Percentiles rank a stretch among this genome's conserved stretches.
Evolutionary conservation across 2,113 vertebrate species (phyloP).

Genomic region (Bos javanicus): DNA sequence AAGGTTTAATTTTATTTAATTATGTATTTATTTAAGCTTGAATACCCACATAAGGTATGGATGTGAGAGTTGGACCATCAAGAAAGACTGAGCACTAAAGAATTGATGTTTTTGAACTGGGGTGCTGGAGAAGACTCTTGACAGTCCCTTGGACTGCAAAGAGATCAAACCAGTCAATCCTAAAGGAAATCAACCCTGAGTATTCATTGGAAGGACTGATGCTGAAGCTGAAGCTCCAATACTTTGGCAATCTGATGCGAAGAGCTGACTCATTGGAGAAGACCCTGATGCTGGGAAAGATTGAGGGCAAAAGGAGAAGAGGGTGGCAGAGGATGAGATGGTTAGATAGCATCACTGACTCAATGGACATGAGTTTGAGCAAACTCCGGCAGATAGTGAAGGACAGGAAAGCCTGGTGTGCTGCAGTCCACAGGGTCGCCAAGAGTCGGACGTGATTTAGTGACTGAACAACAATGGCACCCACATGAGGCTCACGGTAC

Average conservation of each 20-base stretch:
- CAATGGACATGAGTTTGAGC: not conserved
- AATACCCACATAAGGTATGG: not conserved
- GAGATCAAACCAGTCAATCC: not conserved
- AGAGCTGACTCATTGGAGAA: not conserved
- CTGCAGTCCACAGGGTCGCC: not conserved
- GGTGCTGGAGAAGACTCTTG: not conserved
- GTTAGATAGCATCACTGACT: not conserved
- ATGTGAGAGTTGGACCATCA: not conserved
- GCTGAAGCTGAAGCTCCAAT: not conserved
- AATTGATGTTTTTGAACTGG: not conserved
- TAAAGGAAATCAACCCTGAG: not conserved
- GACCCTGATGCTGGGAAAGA: not conserved
- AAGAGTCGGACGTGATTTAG: not conserved
- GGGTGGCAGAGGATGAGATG: not conserved
- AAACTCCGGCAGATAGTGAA: not conserved
- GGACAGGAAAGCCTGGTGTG: not conserved
- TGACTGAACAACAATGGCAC: rapidly evolving
- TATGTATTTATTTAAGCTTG: not conserved
- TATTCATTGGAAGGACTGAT: not conserved
- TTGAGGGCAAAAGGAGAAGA: not conserved
- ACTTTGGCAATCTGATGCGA: not conserved
- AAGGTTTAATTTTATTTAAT: not conserved
- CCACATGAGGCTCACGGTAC: not conserved
- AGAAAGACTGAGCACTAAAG: not conserved
- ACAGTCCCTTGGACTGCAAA: not conserved